A percentile compares a stretch with the other conserved stretches of the same genome.
These are phyloP conservation scores for Ammodytes dubius DNA, from an alignment of 2,113 vertebrate genomes.

Conservation along the genomic window DNA sequence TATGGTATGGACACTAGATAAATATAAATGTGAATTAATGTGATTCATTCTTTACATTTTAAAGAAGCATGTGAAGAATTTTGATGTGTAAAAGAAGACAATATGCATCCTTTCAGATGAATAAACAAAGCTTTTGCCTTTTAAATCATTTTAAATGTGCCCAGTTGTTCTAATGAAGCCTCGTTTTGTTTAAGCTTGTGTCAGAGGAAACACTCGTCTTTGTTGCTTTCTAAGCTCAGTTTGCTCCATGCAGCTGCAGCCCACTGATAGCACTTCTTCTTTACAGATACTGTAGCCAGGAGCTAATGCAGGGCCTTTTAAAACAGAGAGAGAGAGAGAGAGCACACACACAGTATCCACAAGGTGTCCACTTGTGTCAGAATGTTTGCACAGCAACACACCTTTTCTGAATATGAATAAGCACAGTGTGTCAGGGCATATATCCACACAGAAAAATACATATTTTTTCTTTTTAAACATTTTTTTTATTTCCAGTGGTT, in stretches of 20 bases:
- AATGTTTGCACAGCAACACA: neutral
- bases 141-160: neutral
- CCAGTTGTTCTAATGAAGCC: conserved; percentile 19
- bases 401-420: neutral
- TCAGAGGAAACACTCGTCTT: conserved; percentile 25
- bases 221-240: conserved; percentile 16
- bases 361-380: neutral
- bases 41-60: neutral
- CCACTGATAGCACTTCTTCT: conserved; percentile 17
- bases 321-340: neutral
- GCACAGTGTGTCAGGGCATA: neutral
- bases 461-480: too few species aligned
- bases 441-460: too few species aligned
- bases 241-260: conserved; percentile 7
- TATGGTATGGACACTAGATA: too few species aligned
- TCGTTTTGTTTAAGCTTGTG: conserved; percentile 15
- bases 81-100: conserved; percentile 1
- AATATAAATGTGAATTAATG: too few species aligned
- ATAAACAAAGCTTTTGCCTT: neutral
- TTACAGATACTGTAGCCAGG: conserved; percentile 7
- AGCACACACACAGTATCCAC: neutral
- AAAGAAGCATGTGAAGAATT: neutral
- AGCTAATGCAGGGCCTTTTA: conserved; percentile 4
- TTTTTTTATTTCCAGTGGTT: too few species aligned
- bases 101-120: conserved; percentile 5